phyloP scores from a whole-genome alignment of 2,888 invertebrate genomes.

The Dendrolimus houi region DNA sequence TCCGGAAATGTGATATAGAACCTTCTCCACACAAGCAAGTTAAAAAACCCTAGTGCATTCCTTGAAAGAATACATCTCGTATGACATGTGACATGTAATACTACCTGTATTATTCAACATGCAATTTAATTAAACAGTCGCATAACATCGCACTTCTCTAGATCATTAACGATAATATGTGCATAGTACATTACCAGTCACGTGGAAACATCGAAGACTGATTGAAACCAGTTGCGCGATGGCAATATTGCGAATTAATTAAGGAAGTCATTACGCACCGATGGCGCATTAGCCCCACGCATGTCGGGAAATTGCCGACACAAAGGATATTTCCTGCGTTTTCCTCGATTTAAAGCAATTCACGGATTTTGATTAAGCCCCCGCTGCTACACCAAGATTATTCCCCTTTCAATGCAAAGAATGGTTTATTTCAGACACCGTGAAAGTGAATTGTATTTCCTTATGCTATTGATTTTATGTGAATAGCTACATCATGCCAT shows the following conservation, averaged over 20 bases:
- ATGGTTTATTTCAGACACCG: slow-evolving; percentile 74
- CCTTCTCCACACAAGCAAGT: too few relatives aligned
- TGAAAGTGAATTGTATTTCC: slow-evolving; percentile 73
- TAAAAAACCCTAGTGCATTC: too few relatives aligned
- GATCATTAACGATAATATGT: too few relatives aligned
- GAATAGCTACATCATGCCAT: slow-evolving; percentile 5
- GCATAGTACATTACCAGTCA: too few relatives aligned
- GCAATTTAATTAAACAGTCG: too few relatives aligned
- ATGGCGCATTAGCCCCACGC: slow-evolving; percentile 71
- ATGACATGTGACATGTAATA: too few relatives aligned
- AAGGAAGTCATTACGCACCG: slow-evolving; percentile 74
- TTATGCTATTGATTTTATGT: slow-evolving; percentile 63
- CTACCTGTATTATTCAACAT: too few relatives aligned
- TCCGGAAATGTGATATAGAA: too few relatives aligned
- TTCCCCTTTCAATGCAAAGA: slow-evolving; percentile 74
- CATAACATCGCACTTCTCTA: too few relatives aligned
- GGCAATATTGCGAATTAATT: slow-evolving; percentile 71
- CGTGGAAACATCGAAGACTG: too few relatives aligned
- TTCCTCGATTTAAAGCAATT: slow-evolving; percentile 76
- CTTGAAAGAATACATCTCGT: too few relatives aligned
- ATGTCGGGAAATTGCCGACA: slow-evolving; percentile 70
- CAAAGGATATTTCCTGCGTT: slow-evolving; percentile 75
- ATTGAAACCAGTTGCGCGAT: slow-evolving; percentile 8
- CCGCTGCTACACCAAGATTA: slow-evolving; percentile 71
- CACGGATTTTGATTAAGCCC: slow-evolving; percentile 74